A percentile compares a stretch with the other conserved stretches of the same genome.
Evolutionary conservation across 2,797 vertebrate genomes (phyloP).

Genomic region (Pyrocephalus nanus): DNA sequence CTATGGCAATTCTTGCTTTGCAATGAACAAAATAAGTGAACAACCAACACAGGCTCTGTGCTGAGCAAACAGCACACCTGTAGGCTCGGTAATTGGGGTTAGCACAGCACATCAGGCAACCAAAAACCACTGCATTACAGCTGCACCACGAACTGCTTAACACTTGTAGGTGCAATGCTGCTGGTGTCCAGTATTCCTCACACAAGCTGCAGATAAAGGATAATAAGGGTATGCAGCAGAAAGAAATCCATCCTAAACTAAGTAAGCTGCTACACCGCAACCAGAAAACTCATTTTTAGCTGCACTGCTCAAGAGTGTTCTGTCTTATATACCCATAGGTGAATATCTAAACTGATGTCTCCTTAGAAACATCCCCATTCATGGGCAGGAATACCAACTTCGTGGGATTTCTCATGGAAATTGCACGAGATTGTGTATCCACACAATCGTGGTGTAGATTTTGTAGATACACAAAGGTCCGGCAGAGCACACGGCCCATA

Average conservation of each 20-base stretch:
- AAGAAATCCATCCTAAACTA: not conserved
- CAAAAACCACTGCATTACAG: not conserved
- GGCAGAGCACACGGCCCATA: not conserved
- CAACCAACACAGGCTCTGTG: not conserved
- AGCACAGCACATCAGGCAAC: not conserved
- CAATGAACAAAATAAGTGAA: not conserved
- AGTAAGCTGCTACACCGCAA: not conserved
- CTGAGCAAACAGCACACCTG: not conserved
- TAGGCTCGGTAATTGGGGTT: not conserved
- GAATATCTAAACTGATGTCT: not conserved
- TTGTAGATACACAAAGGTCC: not conserved
- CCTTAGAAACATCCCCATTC: not conserved
- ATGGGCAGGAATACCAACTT: not conserved
- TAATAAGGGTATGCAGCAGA: not conserved
- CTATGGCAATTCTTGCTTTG: not conserved
- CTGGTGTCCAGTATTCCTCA: not conserved
- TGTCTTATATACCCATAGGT: not conserved
- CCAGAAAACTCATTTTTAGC: not conserved
- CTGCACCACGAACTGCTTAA: not conserved
- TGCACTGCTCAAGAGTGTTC: not conserved
- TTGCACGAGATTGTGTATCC: no score
- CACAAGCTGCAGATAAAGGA: not conserved
- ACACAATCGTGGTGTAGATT: not conserved
- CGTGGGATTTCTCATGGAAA: not conserved
- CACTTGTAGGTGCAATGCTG: not conserved